These are phyloP conservation scores for Tethea ocularis DNA, from an alignment of 2,888 invertebrate species.

Conservation along the genomic window DNA sequence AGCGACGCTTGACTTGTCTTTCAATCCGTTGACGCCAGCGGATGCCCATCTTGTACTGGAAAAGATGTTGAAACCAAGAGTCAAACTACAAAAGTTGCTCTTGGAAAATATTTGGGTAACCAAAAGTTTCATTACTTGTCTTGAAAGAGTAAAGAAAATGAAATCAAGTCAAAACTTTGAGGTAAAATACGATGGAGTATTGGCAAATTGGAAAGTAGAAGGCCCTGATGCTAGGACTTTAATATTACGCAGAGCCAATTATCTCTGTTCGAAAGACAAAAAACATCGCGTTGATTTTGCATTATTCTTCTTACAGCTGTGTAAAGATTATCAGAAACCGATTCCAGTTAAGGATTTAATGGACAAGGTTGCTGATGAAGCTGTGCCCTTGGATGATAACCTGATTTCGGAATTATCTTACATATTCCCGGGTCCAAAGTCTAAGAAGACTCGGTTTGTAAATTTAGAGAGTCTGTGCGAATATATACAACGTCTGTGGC, in stretches of 20 bases:
- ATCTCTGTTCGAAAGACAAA: slow-evolving; percentile 32
- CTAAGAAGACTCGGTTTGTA: slow-evolving; percentile 35
- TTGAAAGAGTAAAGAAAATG: slow-evolving; percentile 39
- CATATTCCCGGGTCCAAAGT: slow-evolving; percentile 42
- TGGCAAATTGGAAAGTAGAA: slow-evolving; percentile 35
- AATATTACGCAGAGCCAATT: slow-evolving; percentile 44
- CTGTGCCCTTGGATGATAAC: slow-evolving; percentile 35
- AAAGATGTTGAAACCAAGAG: slow-evolving; percentile 37
- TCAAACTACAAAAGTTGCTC: slow-evolving; percentile 44
- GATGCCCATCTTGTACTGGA: slow-evolving; percentile 40
- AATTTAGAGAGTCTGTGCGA: slow-evolving; percentile 44
- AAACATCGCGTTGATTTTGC: slow-evolving; percentile 34
- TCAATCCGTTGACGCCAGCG: slow-evolving; percentile 42
- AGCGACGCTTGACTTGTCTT: slow-evolving; percentile 47
- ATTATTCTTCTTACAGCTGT: slow-evolving; percentile 35
- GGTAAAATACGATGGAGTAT: slow-evolving; percentile 37
- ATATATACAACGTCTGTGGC: slow-evolving; percentile 54
- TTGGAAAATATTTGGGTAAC: slow-evolving; percentile 45
- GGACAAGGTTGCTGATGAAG: slow-evolving; percentile 18
- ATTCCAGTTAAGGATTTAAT: slow-evolving; percentile 30
- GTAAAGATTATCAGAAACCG: slow-evolving; percentile 23
- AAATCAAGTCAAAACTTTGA: slow-evolving; percentile 40
- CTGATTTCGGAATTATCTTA: slow-evolving; percentile 40
- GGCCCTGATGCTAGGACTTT: slow-evolving; percentile 44
- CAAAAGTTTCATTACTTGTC: slow-evolving; percentile 35